Base-by-base conservation (phyloP, 1,140 invertebrate genomes). In the Oncopodura yosiiana region DNA sequence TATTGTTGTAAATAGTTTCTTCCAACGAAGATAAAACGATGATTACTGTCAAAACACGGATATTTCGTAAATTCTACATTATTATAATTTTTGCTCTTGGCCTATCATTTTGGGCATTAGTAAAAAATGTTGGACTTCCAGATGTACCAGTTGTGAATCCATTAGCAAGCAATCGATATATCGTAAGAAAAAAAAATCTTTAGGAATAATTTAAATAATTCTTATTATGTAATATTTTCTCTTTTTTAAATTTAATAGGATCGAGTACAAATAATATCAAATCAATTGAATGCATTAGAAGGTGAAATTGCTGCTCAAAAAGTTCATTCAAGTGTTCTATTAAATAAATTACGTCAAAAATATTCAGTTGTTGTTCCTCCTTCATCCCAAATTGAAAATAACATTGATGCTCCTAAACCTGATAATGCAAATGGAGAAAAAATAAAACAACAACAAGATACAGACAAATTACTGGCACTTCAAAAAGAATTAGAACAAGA, bases 261-360 rank as follows among this genome's bases (percentile, higher is more conserved):
- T 19, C 14, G n/a, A 16, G 12, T 14, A 9, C 21, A 38, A 18
- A 32, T 43, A 16, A 24, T 44, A 44, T 36, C 42, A 36, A 18
- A 48, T 32, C 36, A 41, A 26, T 21, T 63, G 19, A 50, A 56
- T 52, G 24, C 23, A 5, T 19, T 63, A 11, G 61, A 59, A 43
- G 44, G 44, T 26, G 57, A 59, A 39, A 53, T 63, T 16, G 49
- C 49, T 19, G 46, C 61, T 11, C 61, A 63, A 41, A 55, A 54
- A 37, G 19, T 46, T 18, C 30, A 51, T 23, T 61, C 58, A 9
- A 52, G 30, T 26, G 16, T 50, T 2, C 49, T 63, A 11, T 42
- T 60, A 11, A 14, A 32, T 6, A 63, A 52, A 43, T 18, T 61
- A 27, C 43, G 23, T 11, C n/a, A 34, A 27, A 61, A 55, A 38